phyloP scores from a whole-genome alignment of 2,888 invertebrate genomes.

The Chirona hameri region DNA sequence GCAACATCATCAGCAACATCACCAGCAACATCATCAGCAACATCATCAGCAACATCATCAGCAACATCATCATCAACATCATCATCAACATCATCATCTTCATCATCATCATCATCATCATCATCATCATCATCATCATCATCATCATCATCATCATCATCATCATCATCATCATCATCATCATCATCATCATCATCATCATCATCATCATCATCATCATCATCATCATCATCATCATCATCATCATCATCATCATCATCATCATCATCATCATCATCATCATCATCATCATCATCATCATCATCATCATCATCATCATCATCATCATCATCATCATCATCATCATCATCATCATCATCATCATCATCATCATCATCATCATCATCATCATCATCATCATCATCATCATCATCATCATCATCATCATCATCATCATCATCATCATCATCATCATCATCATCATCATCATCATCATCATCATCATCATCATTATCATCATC shows the following conservation, averaged over 20 bases:
- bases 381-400: conserved; percentile 23
- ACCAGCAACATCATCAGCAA: too few relatives aligned
- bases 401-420: conserved; percentile 13
- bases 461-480: conserved; percentile 24
- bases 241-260: conserved; percentile 22
- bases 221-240: conserved; percentile 22
- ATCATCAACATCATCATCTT: background rate
- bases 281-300: conserved; percentile 28
- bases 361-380: conserved; percentile 22
- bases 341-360: conserved; percentile 25
- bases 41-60: too few relatives aligned
- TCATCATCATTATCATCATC: too few relatives aligned
- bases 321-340: conserved; percentile 23
- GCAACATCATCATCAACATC: too few relatives aligned
- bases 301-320: conserved; percentile 4
- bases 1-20: too few relatives aligned
- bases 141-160: conserved; percentile 22
- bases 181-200: conserved; percentile 22
- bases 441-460: conserved; percentile 24
- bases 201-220: conserved; percentile 11
- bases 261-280: conserved; percentile 12
- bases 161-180: conserved; percentile 22
- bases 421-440: conserved; percentile 23
- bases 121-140: conserved; percentile 22
- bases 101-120: conserved; percentile 22